A percentile compares a stretch with the other conserved stretches of the same genome.
Evolutionary conservation across 92 coral and sea anemone genomes (phyloP).

Genomic region (Porites rus): DNA sequence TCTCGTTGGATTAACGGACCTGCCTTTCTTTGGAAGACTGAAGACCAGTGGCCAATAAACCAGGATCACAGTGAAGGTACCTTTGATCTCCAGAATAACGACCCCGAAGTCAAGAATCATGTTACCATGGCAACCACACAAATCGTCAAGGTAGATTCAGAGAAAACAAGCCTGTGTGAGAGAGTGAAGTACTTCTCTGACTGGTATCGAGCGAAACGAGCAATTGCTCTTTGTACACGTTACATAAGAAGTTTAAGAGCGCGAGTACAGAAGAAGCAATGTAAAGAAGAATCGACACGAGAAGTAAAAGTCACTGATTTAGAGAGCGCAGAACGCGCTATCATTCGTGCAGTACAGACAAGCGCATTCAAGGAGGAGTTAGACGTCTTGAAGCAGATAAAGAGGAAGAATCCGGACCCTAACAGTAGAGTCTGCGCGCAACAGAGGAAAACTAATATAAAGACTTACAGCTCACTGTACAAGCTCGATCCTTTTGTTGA

Average conservation of each 20-base stretch:
- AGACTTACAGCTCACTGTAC: background rate
- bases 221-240: conserved; percentile 22
- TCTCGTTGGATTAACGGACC: too few relatives aligned
- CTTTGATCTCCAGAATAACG: too few relatives aligned
- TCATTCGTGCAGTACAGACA: background rate
- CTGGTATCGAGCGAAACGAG: conserved; percentile 57
- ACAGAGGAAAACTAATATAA: background rate
- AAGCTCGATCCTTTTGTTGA: conserved; percentile 51
- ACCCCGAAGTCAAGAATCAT: too few relatives aligned
- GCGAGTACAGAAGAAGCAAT: background rate
- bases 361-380: background rate
- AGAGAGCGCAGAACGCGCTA: conserved; percentile 18
- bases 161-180: conserved; percentile 24
- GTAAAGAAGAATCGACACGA: background rate
- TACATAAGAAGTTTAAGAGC: conserved; percentile 22
- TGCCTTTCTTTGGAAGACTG: too few relatives aligned
- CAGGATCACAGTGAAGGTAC: too few relatives aligned
- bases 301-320: conserved; percentile 9
- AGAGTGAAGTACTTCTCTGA: conserved; percentile 54
- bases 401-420: too few relatives aligned
- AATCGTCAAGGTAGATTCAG: conserved; percentile 49
- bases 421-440: background rate
- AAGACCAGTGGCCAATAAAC: too few relatives aligned
- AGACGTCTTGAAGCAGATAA: too few relatives aligned
- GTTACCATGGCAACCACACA: background rate